Evolutionary conservation across 2,797 vertebrate genomes (phyloP), one percentile per base, ranked within the genome.

Genomic region (Xiphophorus birchmanni): DNA sequence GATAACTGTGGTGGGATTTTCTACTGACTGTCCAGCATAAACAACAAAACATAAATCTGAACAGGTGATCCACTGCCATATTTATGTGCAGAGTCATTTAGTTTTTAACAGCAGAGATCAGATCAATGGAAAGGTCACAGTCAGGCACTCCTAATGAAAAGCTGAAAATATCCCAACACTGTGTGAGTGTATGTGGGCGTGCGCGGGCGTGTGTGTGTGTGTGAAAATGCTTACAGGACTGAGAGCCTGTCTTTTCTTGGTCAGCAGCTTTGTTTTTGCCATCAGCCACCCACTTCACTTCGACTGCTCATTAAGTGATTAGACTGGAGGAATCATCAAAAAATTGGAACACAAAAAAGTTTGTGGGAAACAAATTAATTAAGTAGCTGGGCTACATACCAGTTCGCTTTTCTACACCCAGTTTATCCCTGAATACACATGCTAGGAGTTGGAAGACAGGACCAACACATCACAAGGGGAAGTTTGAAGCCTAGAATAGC

Each of bases 181-280:
- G 78, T 40, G 40, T 40, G 37, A 3, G 37, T 37, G 37, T 37
- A 4, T 37, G 37, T 37, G 37, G 2, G 37, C 2, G 37, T 37
- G 37, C 71, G 37, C 2, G 37, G 2, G 37, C 71, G 42, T 44
- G 42, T 2, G 44, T 73, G 79, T 79, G 67, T 73, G 69, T 47
- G 80, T 32, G 87, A 85, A 91, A 67, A 84, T 80, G 78, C 80
- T 86, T 81, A 84, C 81, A 74, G 75, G 77, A 77, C 79, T 74
- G 82, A 72, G 83, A 91, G 76, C 74, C 82, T 85, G 82, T 77
- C 81, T 82, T 86, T 87, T 85, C 87, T 85, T 89, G 90, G 91
- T 93, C 89, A 91, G 91, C 89, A 91, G 88, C 85, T 92, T 91
- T 90, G 85, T 82, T 92, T 90, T 80, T 85, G 88, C 90, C 89